Base-by-base conservation (phyloP, 1,140 invertebrate genomes). In the Potamilus streckersoni region DNA sequence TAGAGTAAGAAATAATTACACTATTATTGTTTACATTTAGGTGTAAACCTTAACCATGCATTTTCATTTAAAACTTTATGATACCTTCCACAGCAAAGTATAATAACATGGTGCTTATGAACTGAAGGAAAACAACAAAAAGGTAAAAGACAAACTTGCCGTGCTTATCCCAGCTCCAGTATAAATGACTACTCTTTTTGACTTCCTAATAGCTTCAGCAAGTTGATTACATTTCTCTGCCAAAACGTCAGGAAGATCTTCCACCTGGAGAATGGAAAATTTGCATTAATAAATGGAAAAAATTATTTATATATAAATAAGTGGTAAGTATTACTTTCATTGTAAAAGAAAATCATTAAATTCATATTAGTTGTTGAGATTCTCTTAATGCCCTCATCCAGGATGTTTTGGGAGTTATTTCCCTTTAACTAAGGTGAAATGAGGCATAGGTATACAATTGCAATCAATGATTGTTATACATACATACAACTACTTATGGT, bases 91-190 rank as follows among this genome's bases (percentile, higher is more conserved):
- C 5, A 2, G 38, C 3, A 12, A 49, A 49, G 65, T 31, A 19
- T 67, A 31, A 14, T n/a, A 68, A 31, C 38, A 49, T 8, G 38
- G 38, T 49, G 12, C 23, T 38, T 49, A n/a, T 56, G 2, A 13
- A 55, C 0, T 68, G 12, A 15, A 68, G 17, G 13, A n/a, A 16
- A 38, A 49, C 1, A 6, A 31, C 12, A 31, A 17, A 31, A n/a
- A 31, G 49, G 6, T 8, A 8, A 5, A 57, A 12, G 38, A 27
- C 12, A 14, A 17, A 79, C 81, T 71, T 80, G 80, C 81, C 12
- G 97, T 98, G 86, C 96, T 97, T 38, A 99, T 98, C 17, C 97
- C 97, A 27, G 97, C 97, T 56, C 97, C 97, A n/a, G 97, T 98
- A 87, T 98, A 99, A 16, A 97, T 93, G 71, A 96, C 93, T 57